Base-by-base conservation (phyloP, 2,888 invertebrate genomes). In the Melieria crassipennis region DNA sequence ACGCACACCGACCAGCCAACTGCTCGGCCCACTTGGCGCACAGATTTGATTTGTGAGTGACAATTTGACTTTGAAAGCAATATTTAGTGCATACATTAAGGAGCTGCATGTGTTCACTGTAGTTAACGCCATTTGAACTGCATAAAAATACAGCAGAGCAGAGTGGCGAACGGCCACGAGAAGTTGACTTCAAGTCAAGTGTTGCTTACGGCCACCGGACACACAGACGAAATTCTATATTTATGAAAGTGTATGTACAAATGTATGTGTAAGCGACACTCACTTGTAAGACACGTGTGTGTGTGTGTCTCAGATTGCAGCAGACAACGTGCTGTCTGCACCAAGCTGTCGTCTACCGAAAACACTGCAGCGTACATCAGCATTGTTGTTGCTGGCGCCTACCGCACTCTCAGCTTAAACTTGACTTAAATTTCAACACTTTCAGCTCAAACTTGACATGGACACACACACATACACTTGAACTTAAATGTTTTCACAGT, bases 21-120 rank as follows among this genome's bases (percentile, higher is more conserved):
- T 30, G 30, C 30, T 30, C 30, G 30, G 3, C 30, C 30, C 30
- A 30, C 30, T 30, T 30, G 30, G 30, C 30, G 30, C 30, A 30
- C 30, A 30, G 67, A 67, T 61, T 67, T 67, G 67, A 67, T 67
- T 67, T 67, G 60, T 67, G 61, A 60, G 67, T 67, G 67, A 67
- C 60, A 67, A 67, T 67, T 61, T 67, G 60, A 61, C 67, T 67
- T 67, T 48, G 60, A 13, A 67, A 61, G 30, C 30, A 50, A 67
- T 42, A 67, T 61, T 67, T 43, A 43, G 46, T 67, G 52, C 61
- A 67, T 67, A 67, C 60, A 67, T 67, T 67, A 61, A 48, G 48
- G 50, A 52, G 48, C 30, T 30, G 30, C 30, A 30, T 30, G 30
- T 30, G 30, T 30, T 30, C 30, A 30, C 30, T 30, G 30, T 30